Conservation (phyloP, 37 sponge, comb jelly and placozoan genomes). For the Halichondria panicea region DNA sequence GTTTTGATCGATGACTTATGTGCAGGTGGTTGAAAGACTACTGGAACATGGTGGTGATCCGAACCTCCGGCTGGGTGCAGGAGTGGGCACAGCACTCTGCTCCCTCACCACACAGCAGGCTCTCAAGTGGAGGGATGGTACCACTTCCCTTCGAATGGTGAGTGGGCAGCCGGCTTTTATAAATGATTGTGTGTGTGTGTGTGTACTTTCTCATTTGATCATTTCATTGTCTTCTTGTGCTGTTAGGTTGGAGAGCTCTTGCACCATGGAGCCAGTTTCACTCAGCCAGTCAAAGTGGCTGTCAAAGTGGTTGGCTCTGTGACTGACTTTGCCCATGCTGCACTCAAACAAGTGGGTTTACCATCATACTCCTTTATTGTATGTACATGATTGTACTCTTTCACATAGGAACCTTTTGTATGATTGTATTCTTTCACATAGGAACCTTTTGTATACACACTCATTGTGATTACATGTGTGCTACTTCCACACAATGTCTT, state of each 20-base stretch:
- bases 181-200: background rate
- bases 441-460: too few relatives aligned
- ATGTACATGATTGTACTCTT: too few relatives aligned
- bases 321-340: slow-evolving; percentile 70
- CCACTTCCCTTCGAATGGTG: slow-evolving; percentile 29
- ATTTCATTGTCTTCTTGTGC: background rate
- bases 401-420: too few relatives aligned
- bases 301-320: slow-evolving; percentile 48
- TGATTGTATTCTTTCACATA: too few relatives aligned
- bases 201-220: background rate
- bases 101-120: slow-evolving; percentile 47
- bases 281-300: slow-evolving; percentile 41
- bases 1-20: too few relatives aligned
- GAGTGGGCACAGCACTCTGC: slow-evolving; percentile 76
- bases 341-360: slow-evolving; percentile 52
- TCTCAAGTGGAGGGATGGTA: slow-evolving; percentile 7
- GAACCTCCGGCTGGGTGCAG: slow-evolving; percentile 58
- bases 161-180: background rate
- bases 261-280: slow-evolving; percentile 42
- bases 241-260: slow-evolving; percentile 38
- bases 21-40: slow-evolving; percentile 52
- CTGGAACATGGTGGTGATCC: slow-evolving; percentile 72
- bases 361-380: too few relatives aligned
- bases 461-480: too few relatives aligned
- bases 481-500: too few relatives aligned